Evolutionary conservation across 2,113 vertebrate genomes (phyloP).

Genomic region (Dicaeum eximium): DNA sequence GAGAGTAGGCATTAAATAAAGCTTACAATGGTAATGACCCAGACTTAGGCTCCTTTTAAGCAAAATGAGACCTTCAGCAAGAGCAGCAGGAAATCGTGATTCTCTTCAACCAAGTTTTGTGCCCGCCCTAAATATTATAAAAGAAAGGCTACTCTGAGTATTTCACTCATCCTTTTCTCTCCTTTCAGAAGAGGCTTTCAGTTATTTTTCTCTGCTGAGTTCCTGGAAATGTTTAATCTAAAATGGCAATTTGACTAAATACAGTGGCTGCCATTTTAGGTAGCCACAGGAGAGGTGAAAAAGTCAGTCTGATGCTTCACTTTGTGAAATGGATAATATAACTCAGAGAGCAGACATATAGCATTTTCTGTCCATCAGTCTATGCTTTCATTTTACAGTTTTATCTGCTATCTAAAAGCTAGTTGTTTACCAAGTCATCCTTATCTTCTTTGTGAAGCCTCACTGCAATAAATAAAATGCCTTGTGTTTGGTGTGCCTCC

Average conservation of each 20-base stretch:
- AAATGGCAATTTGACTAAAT: conserved; percentile 39
- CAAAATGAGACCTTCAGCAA: not conserved
- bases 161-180: not conserved
- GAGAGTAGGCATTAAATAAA: not conserved
- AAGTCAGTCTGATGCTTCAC: not conserved
- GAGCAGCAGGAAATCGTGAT: not conserved
- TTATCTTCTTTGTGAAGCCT: conserved; percentile 60
- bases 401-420: conserved; percentile 62
- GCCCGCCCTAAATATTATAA: not conserved
- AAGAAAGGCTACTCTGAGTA: not conserved
- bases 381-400: conserved; percentile 50
- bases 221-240: conserved; percentile 33
- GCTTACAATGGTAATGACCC: not conserved
- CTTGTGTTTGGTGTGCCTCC: not conserved
- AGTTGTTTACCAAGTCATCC: conserved; percentile 56
- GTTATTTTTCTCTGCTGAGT: not conserved
- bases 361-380: conserved; percentile 33
- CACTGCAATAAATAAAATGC: conserved; percentile 54
- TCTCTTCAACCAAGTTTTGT: not conserved
- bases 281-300: conserved; percentile 19
- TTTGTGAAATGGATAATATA: conserved; percentile 43
- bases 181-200: not conserved
- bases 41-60: not conserved
- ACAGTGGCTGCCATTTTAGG: not conserved
- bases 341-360: conserved; percentile 16